Base-by-base conservation (phyloP, 2,113 vertebrate genomes). In the Gymnogyps californianus region DNA sequence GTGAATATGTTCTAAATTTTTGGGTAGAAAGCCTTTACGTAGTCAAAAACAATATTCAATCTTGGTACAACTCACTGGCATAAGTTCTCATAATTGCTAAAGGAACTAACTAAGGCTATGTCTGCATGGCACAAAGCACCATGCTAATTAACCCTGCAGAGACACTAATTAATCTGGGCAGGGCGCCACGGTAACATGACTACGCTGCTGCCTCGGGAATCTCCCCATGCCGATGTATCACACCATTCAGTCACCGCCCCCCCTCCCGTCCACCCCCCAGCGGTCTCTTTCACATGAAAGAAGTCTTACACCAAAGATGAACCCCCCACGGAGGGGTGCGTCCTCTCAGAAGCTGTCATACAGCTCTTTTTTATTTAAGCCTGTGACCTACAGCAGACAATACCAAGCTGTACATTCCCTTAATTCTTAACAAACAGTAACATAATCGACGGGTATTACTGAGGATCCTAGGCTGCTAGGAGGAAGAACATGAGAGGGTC, bases 121-220 rank as follows among this genome's bases (percentile, higher is more conserved):
- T 69, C 81, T 90, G 76, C 28, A 61, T 52, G 47, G 47, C 61
- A 91, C 42, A 93, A 84, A 91, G 47, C 38, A 87, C 47, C 29
- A 55, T 51, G 79, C 74, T 96, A 95, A 96, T 95, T 82, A 96
- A 74, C 9, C 38, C 62, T 72, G 71, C 54, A 72, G 77, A 93
- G 65, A 93, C 61, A 95, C n/a, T 81, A 92, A 89, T 87, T 96
- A 91, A 89, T 85, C 57, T 10, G 2, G 84, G 81, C 84, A 94
- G 36, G 57, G 9, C 0, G 26, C 47, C 81, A 89, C 2, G 1
- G 49, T 75, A 93, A 87, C 86, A 71, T 2, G 59, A 80, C 47
- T 87, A 22, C 65, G 64, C 52, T 52, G 61, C 72, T 69, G 65
- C 29, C 72, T 51, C 2, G 0, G 59, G 42, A 87, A 89, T 87